Evolutionary conservation across 2,888 invertebrate genomes (phyloP).

Genomic region (Drosophila merina): DNA sequence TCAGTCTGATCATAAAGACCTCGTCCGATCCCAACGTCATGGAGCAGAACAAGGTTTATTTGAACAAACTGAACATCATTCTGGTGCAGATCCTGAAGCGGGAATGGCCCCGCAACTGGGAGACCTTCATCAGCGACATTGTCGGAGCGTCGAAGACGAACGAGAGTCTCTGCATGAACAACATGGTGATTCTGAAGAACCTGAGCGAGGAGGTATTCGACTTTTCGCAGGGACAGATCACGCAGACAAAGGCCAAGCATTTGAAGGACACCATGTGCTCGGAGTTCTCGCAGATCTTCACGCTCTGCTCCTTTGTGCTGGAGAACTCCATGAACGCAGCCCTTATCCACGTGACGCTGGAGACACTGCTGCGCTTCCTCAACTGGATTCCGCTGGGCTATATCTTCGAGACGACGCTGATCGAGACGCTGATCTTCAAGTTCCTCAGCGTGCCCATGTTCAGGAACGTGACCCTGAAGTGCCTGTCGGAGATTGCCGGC

Average conservation of each 20-base stretch:
- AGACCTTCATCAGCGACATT: slow-evolving; percentile 99
- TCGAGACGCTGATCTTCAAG: slow-evolving; percentile 96
- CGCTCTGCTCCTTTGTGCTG: slow-evolving; percentile 98
- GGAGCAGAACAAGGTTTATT: slow-evolving; percentile 97
- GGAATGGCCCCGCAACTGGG: slow-evolving; percentile 99
- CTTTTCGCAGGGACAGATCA: slow-evolving; percentile 98
- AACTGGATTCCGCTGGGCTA: slow-evolving; percentile 99
- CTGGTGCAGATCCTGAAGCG: slow-evolving; percentile 99
- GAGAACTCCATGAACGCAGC: slow-evolving; percentile 99
- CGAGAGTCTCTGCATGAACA: slow-evolving; percentile 99
- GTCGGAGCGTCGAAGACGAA: slow-evolving; percentile 99
- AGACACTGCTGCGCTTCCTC: slow-evolving; percentile 97
- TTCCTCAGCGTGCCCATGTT: slow-evolving; percentile 99
- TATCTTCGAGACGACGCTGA: slow-evolving; percentile 99
- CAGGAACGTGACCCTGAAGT: slow-evolving; percentile 98
- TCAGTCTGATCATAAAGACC: slow-evolving; percentile 98
- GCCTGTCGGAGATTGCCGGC: slow-evolving; percentile 98
- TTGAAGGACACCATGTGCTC: slow-evolving; percentile 99
- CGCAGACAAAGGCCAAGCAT: slow-evolving; percentile 99
- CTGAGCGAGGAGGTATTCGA: slow-evolving; percentile 99
- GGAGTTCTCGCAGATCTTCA: slow-evolving; percentile 99
- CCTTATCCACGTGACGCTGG: slow-evolving; percentile 96
- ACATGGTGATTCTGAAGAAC: slow-evolving; percentile 98
- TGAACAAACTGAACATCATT: slow-evolving; percentile 99
- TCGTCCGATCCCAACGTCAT: slow-evolving; percentile 95